Percentiles rank a stretch among this genome's conserved stretches.
These are phyloP conservation scores for Zele albiditarsus DNA, from an alignment of 2,888 invertebrate genomes.

Conservation along the genomic window DNA sequence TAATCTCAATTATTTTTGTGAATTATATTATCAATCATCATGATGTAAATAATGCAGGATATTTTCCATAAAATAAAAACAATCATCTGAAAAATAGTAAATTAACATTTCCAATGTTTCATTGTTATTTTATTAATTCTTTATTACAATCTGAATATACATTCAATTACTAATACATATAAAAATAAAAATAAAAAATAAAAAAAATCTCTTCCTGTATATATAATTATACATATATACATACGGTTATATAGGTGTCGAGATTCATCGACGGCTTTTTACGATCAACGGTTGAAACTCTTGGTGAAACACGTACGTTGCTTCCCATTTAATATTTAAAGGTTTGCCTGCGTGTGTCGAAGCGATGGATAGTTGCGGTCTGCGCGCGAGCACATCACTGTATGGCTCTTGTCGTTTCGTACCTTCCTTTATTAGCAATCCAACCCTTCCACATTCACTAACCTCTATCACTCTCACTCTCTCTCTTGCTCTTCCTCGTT, in stretches of 20 bases:
- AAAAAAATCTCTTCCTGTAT: background rate
- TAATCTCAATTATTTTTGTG: background rate
- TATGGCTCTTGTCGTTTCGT: constrained; percentile 39
- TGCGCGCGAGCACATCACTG: constrained; percentile 39
- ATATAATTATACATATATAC: constrained; percentile 20
- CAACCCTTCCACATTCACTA: constrained; percentile 47
- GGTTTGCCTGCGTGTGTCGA: constrained; percentile 66
- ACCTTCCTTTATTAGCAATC: constrained; percentile 59
- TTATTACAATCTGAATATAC: background rate
- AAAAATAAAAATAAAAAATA: no score
- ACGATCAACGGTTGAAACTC: constrained; percentile 56
- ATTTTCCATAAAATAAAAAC: constrained; percentile 68
- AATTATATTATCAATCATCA: constrained; percentile 40
- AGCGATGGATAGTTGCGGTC: constrained; percentile 70
- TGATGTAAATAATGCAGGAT: constrained; percentile 67
- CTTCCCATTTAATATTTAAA: constrained; percentile 71
- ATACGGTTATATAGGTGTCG: constrained; percentile 26
- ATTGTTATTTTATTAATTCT: background rate
- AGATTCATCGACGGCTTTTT: constrained; percentile 56
- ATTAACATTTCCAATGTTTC: background rate
- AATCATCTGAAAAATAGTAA: constrained; percentile 47
- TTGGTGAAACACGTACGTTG: constrained; percentile 15
- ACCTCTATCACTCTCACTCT: constrained; percentile 28
- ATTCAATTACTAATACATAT: background rate
- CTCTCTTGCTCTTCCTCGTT: constrained; percentile 14